Base-by-base conservation (phyloP, 2,888 invertebrate species). In the Spialia ferax region DNA sequence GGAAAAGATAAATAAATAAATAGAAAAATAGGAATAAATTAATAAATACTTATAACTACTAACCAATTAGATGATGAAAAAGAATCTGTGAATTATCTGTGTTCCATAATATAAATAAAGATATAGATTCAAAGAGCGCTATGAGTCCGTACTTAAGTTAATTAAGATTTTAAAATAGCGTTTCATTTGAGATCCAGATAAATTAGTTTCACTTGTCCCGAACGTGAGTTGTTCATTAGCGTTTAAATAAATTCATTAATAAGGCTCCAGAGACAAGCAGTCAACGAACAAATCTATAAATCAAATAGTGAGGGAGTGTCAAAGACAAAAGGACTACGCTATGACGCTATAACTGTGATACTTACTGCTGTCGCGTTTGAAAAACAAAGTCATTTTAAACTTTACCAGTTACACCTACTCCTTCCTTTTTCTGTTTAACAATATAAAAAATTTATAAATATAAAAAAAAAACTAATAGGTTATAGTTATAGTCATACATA, bases 191-290 rank as follows among this genome's bases (percentile, higher is more conserved):
- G 81, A 81, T 84, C 81, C 83, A 90, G 86, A 91, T 92, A 87
- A 88, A 88, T 89, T 87, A 83, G 86, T 86, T 89, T 86, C 86
- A 92, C 93, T 93, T 93, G 92, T 91, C 86, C 80, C 78, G 78
- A 91, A 88, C 87, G 90, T 82, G 86, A 88, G 84, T 92, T 88
- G 90, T 93, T 93, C 93, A 93, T 93, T 93, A 93, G 87, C 85
- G 89, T 91, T 93, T 88, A 91, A 93, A 93, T 93, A 91, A 92
- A 93, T 91, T 93, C 92, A 93, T 93, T 93, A 93, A 93, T 93
- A 91, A 91, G 87, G 83, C 80, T 77, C 79, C 78, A 80, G 87
- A 89, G 91, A 92, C 91, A 89, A 86, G 85, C 84, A 88, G 88
- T 91, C 90, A 88, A 86, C 91, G 91, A 79, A 86, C 80, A 84